phyloP scores from a whole-genome alignment of 2,888 invertebrate genomes.

The Busseola fusca region DNA sequence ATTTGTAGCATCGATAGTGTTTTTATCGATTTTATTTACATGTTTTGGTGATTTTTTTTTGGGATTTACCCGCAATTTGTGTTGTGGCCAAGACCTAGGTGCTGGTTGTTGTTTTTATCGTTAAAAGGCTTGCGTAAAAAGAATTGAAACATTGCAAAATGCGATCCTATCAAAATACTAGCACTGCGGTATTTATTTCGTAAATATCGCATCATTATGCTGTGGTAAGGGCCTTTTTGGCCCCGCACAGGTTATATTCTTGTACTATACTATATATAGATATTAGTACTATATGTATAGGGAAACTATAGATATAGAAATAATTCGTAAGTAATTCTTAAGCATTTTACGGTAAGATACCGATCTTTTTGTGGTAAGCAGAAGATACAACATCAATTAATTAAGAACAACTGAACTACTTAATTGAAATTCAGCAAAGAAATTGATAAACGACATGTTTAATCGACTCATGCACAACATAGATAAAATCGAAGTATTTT shows the following conservation, averaged over 20 bases:
- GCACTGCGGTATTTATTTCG: background rate
- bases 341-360: slow-evolving; percentile 1
- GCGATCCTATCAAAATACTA: background rate
- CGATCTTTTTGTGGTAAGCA: slow-evolving; percentile 3
- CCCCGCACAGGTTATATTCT: too few relatives aligned
- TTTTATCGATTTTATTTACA: slow-evolving; percentile 45
- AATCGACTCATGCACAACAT: slow-evolving; percentile 28
- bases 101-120: slow-evolving; percentile 4
- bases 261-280: too few relatives aligned
- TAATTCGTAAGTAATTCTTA: background rate
- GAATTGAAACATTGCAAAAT: background rate
- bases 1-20: slow-evolving; percentile 57
- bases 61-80: slow-evolving; percentile 17
- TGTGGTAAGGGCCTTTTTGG: background rate
- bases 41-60: slow-evolving; percentile 9
- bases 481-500: slow-evolving; percentile 25
- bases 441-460: slow-evolving; percentile 32
- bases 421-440: slow-evolving; percentile 34
- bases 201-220: background rate
- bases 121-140: slow-evolving; percentile 4
- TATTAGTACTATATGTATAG: too few relatives aligned
- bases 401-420: slow-evolving; percentile 13
- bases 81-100: slow-evolving; percentile 15
- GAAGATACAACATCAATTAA: slow-evolving; percentile 7
- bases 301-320: too few relatives aligned